Base-by-base conservation (phyloP, 2,113 vertebrate genomes). In the Mungos mungo region DNA sequence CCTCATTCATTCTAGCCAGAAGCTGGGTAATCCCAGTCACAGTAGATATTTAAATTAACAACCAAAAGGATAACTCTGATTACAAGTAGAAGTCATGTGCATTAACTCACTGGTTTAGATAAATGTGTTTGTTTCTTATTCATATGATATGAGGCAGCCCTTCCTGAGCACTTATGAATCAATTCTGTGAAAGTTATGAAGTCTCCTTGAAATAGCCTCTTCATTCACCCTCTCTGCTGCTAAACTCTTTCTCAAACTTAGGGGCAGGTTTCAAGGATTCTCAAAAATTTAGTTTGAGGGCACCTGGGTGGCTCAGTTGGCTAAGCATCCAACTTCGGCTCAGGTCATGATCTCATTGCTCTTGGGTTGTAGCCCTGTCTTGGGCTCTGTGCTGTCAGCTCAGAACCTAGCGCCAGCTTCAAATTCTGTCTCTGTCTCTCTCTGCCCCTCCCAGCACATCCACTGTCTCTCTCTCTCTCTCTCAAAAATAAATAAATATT, bases 1-100 rank as follows among this genome's bases (percentile, higher is more conserved):
- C 38, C 13, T 88, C 35, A 45, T n/a, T 35, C 27, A 25, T 41
- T 65, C 92, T 76, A 97, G 66, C 50, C 79, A 52, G 68, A 65
- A 10, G 10, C 57, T 23, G 31, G 84, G 35, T 4, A 35, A 65
- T 12, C 23, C 18, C 63, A 81, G 25, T 18, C 50, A 91, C 23
- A 47, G 23, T 5, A 16, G 11, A 54, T 79, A 88, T 71, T 89
- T 90, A 96, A 95, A 88, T 92, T 87, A 87, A 87, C 52, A 91
- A 50, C 72, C 91, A 93, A 79, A 95, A 96, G 47, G 74, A 95
- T 38, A 79, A 89, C 16, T 7, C 29, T n/a, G 21, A 72, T 86
- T 68, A 45, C 65, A 54, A 89, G 57, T 60, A 60, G n/a, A 72
- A 85, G 9, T 29, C 60, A 31, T 88, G 5, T 87, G 31, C 31